Conservation (phyloP, 2,888 invertebrate species). For the Brenthis ino region DNA sequence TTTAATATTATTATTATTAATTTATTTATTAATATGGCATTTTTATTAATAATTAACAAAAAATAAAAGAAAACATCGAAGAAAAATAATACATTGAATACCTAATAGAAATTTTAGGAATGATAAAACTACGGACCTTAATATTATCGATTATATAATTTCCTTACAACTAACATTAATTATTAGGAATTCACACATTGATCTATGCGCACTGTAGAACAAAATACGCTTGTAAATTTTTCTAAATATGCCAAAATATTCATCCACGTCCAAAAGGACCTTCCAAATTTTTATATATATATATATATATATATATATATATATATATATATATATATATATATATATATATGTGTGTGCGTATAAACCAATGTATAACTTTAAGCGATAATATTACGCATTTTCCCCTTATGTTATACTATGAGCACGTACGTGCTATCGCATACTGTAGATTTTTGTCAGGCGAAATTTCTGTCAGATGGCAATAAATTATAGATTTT, state of each 20-base stretch:
- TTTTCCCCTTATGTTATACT: background rate
- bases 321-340: background rate
- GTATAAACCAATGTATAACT: conserved; percentile 1
- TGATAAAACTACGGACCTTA: too few species aligned
- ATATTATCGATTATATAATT: too few species aligned
- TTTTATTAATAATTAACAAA: too few species aligned
- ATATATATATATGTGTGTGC: background rate
- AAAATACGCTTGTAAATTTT: conserved; percentile 1
- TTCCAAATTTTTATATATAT: background rate
- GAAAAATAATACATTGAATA: too few species aligned
- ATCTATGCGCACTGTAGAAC: conserved; percentile 3
- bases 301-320: background rate
- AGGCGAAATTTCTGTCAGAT: background rate
- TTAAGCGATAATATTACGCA: conserved; percentile 3
- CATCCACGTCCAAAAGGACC: background rate
- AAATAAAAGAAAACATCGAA: too few species aligned
- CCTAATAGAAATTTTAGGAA: too few species aligned
- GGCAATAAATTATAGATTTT: too few species aligned
- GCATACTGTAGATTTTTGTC: conserved; percentile 1
- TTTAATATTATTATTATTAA: background rate
- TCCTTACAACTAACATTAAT: background rate
- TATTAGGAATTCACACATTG: background rate
- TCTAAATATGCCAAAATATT: background rate
- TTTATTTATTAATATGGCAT: too few species aligned
- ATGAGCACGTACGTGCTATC: background rate